Evolutionary conservation across 2,797 vertebrate species (phyloP), one percentile per base, ranked within the genome.

Genomic region (Galagoides demidoff): DNA sequence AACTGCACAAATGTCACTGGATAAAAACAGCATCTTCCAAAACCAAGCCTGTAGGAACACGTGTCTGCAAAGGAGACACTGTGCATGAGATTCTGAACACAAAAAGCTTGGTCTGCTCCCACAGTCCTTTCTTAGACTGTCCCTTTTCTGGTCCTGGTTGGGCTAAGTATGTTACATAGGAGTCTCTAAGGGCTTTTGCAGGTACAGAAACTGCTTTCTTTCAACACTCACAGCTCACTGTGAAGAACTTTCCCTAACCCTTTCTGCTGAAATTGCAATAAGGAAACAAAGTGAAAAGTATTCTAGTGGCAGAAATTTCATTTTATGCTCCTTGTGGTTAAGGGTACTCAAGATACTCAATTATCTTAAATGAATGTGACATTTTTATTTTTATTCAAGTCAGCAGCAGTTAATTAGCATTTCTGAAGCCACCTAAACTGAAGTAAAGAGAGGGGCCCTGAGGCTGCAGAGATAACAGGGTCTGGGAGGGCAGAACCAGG

Each of bases 361-460:
- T 92, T 84, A 90, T 37, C 90, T 81, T 92, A 83, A 90, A 81
- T 52, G 68, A 90, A 79, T 34, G 43, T 85, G 95, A 92, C 92
- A 85, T 82, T 92, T 85, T 95, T 86, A 91, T 85, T 95, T 97
- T 95, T 93, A 96, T 79, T 85, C 61, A 71, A 85, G 73, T 61
- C 85, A 88, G 77, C 11, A 61, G 37, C 74, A 84, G 94, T 96
- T 92, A 92, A 94, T 96, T 83, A 89, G 78, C 52, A 81, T 93
- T 74, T 95, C 77, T 55, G 66, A 95, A 95, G 70, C 64, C 73
- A 92, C 43, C 89, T 70, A 89, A 52, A 39, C 49, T 45, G n/a
- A 68, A 85, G 34, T 11, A 64, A 87, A n/a, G 7, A 55, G 27
- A 84, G n/a, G 49, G 64, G 61, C 29, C 31, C 39, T 8, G 20